Base-by-base conservation (phyloP, 2,113 vertebrate species). In the Sturnira hondurensis region DNA sequence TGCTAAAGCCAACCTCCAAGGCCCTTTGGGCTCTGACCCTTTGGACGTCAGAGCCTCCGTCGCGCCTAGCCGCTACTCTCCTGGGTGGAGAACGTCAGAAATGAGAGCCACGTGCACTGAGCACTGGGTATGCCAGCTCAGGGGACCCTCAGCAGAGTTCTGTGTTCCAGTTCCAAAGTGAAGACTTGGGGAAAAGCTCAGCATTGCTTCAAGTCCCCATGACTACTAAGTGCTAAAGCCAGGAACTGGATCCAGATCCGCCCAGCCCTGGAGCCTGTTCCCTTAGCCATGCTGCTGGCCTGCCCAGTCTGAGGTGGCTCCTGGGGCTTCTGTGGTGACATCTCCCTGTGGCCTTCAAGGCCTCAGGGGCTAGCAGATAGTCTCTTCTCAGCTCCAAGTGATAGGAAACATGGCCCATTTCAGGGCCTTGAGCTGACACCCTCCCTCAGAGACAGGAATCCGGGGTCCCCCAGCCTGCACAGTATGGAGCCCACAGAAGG, bases 391-490 rank as follows among this genome's bases (percentile, higher is more conserved):
- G 77, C 45, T 73, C 54, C 47, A 45, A 85, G 38, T 47, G 86
- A 86, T 52, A 43, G 31, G 43, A 74, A 92, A 83, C 54, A 47
- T 26, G 17, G 63, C 8, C 56, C 5, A 15, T 74, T 80, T 0
- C 3, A 5, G n/a, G 38, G 20, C 54, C 36, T 74, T 38, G 7
- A 33, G 24, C 50, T 56, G 76, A 89, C 36, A 31, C 26, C 41
- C 7, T 33, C 31, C 17, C 14, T 83, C 38, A 17, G 71, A 36
- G 19, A 81, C 33, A 50, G 38, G 15, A 0, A 0, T 4, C 33
- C 7, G 11, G 41, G 20, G 14, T 14, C 5, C 16, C 41, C 16
- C 15, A 6, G 12, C 58, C n/a, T 0, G 1, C 54, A n/a, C 20
- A 7, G 5, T 31, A 19, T 71, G 54, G 50, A 45, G 11, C 50